Conservation (phyloP, 2,888 invertebrate genomes). For the Phaedon cochleariae region DNA sequence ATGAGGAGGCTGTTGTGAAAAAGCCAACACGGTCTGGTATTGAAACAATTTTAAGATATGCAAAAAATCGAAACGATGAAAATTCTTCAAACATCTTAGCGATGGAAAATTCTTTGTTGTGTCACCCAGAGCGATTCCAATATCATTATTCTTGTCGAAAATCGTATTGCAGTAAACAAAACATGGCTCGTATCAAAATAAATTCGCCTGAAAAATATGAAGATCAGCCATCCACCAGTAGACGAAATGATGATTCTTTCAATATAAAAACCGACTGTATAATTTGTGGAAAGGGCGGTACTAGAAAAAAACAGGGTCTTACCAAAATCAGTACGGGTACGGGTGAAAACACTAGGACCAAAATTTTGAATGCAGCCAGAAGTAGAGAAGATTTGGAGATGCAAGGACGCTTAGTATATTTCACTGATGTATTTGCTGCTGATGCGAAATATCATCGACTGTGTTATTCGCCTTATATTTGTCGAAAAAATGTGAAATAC, state of each 20-base stretch:
- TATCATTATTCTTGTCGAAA: constrained; percentile 10
- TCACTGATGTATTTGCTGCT: constrained; percentile 8
- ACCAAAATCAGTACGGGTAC: constrained; percentile 10
- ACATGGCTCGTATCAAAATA: constrained; percentile 5
- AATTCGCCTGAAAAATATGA: background rate
- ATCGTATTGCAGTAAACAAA: constrained; percentile 7
- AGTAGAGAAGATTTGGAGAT: constrained; percentile 7
- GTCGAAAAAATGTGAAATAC: constrained; percentile 11
- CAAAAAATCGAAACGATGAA: constrained; percentile 13
- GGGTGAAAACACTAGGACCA: constrained; percentile 9
- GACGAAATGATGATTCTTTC: constrained; percentile 13
- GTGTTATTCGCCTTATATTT: constrained; percentile 13
- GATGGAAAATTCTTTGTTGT: constrained; percentile 6
- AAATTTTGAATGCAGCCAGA: constrained; percentile 10
- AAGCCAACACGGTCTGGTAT: constrained; percentile 13
- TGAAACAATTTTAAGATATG: constrained; percentile 10
- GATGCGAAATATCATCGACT: constrained; percentile 13
- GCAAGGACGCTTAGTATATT: constrained; percentile 9
- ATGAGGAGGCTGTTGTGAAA: constrained; percentile 9
- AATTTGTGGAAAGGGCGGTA: constrained; percentile 7
- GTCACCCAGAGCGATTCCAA: constrained; percentile 7
- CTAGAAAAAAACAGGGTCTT: constrained; percentile 13
- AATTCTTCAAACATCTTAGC: constrained; percentile 7
- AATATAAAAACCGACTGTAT: constrained; percentile 12
- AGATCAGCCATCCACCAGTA: constrained; percentile 11